Evolutionary conservation across 1,140 invertebrate genomes (phyloP).

Genomic region (Drosophila fuyamai): DNA sequence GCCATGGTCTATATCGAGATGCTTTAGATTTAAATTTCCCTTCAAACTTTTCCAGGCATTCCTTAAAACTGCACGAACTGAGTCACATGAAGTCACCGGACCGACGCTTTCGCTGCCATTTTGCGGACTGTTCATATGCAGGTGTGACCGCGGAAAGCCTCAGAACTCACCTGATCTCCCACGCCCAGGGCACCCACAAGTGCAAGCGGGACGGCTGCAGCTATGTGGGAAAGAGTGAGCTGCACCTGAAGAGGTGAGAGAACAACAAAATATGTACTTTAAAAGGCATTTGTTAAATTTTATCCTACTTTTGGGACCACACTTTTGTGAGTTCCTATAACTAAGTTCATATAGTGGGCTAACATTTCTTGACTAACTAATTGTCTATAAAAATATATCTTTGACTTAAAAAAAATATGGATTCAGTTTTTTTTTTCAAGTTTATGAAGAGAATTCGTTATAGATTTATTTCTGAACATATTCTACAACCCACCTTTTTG

Average conservation of each 20-base stretch:
- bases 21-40: conserved; percentile 11
- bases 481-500: too few species aligned
- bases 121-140: conserved; percentile 55
- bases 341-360: too few species aligned
- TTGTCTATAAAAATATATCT: too few species aligned
- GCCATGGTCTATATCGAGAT: not conserved
- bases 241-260: conserved; percentile 71
- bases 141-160: conserved; percentile 50
- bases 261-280: not conserved
- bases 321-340: too few species aligned
- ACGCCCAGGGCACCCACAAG: conserved; percentile 60
- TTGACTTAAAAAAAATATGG: too few species aligned
- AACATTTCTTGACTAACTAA: too few species aligned
- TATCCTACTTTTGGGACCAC: too few species aligned
- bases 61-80: conserved; percentile 54
- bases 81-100: conserved; percentile 34
- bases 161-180: conserved; percentile 61
- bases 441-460: too few species aligned
- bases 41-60: conserved; percentile 49
- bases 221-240: conserved; percentile 72
- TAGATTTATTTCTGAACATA: too few species aligned
- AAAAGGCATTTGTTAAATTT: not conserved
- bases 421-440: too few species aligned
- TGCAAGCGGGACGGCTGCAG: conserved; percentile 59
- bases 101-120: conserved; percentile 39